Conservation (phyloP, 2,888 invertebrate species). For the Siphlonurus alternatus region DNA sequence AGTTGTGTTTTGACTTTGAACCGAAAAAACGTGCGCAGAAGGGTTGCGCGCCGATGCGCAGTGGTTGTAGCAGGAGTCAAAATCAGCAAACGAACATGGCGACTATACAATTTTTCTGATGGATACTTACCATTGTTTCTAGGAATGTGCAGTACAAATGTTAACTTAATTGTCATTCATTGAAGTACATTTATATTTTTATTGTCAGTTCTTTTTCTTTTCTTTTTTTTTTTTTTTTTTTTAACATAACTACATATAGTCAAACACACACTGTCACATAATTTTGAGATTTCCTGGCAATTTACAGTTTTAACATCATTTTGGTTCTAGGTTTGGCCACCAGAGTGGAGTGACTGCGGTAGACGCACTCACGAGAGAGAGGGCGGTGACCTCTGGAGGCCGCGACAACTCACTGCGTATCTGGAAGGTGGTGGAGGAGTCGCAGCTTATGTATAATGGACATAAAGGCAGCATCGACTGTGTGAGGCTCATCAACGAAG, state of each 20-base stretch:
- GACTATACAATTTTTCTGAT: too few relatives aligned
- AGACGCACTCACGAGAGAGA: slow-evolving; percentile 70
- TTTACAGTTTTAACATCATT: too few relatives aligned
- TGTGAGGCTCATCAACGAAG: slow-evolving; percentile 81
- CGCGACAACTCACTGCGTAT: slow-evolving; percentile 71
- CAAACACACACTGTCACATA: too few relatives aligned
- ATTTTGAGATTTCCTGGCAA: too few relatives aligned
- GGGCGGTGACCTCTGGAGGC: slow-evolving; percentile 80
- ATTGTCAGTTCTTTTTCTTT: not conserved
- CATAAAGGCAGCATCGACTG: slow-evolving; percentile 69
- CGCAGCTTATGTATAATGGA: slow-evolving; percentile 86
- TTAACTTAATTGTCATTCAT: slow-evolving; percentile 2
- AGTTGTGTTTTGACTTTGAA: too few relatives aligned
- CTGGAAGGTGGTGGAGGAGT: slow-evolving; percentile 96
- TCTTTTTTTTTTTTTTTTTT: slow-evolving; percentile 4
- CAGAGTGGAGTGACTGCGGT: slow-evolving; percentile 72
- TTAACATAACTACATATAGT: too few relatives aligned
- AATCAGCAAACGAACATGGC: too few relatives aligned
- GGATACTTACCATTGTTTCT: too few relatives aligned
- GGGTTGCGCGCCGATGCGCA: too few relatives aligned
- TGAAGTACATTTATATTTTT: not conserved
- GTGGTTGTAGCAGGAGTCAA: too few relatives aligned
- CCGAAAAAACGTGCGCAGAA: too few relatives aligned
- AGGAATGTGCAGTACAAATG: too few relatives aligned
- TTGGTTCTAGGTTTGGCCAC: slow-evolving; percentile 53